Conservation (phyloP, 2,113 vertebrate genomes). For the Chrysemys picta region DNA sequence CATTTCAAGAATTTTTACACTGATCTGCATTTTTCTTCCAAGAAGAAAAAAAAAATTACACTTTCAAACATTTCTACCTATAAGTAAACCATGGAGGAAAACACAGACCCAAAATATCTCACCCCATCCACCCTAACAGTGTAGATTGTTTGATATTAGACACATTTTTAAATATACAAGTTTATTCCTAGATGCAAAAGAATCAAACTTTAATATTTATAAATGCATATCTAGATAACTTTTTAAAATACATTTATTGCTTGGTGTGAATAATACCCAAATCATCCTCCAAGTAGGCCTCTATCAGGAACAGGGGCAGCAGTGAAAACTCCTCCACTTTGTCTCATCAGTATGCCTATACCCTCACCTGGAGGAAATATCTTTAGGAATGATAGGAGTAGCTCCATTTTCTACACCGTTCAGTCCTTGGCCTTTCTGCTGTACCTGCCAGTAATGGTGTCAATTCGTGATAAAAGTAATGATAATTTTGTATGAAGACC, state of each 20-base stretch:
- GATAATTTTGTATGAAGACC: neutral
- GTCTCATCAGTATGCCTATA: neutral
- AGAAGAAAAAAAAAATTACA: neutral
- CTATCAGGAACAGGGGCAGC: neutral
- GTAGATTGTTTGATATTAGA: neutral
- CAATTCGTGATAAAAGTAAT: neutral
- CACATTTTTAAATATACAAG: neutral
- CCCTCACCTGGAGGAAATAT: neutral
- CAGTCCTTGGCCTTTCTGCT: neutral
- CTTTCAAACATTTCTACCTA: neutral
- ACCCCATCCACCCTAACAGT: neutral
- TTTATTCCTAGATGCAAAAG: neutral
- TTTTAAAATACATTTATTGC: neutral
- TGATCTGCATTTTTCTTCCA: neutral
- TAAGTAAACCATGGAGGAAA: neutral
- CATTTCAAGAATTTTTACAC: neutral
- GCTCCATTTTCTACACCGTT: neutral
- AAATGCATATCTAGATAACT: neutral
- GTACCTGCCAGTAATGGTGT: no score
- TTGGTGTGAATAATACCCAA: neutral
- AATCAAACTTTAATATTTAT: neutral
- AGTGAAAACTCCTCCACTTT: neutral
- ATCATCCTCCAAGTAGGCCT: neutral
- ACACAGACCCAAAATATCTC: neutral
- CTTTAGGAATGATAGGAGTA: neutral